Evolutionary conservation across 2,888 invertebrate genomes (phyloP), one percentile per base, ranked within the genome.

Genomic region (Lepeophtheirus nordmannii): DNA sequence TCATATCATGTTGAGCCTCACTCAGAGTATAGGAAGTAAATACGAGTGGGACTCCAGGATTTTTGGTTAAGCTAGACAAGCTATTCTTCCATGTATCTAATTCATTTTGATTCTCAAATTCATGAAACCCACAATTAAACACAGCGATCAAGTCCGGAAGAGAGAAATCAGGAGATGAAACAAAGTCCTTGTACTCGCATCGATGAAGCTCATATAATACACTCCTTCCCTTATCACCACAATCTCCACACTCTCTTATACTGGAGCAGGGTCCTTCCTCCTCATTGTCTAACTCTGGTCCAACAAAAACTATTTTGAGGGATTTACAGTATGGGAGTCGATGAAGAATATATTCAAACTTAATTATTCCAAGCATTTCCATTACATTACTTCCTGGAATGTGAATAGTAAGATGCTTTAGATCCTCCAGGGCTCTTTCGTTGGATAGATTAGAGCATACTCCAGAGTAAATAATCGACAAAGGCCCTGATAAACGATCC

Each of bases 301-400:
- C 60, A n/a, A 59, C 37, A n/a, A 59, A 59, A 38, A 59, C 37
- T 10, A 59, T 11, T 12, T 59, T 23, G 5, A 59, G 37, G 2
- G 17, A 17, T 23, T 23, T 12, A 17, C 22, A 30, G 2, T 59
- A 12, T 10, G 60, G 23, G 11, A 59, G 11, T 30, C 37, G 22
- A 30, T 59, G 60, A 30, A 59, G 22, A n/a, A 59, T 23, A 38
- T 59, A 64, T 53, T 64, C 64, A 53, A 53, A 64, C 56, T 56
- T 46, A n/a, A 64, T 64, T 17, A 64, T 39, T 9, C 64, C 64
- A 5, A 64, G 20, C 53, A 64, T 64, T 37, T 64, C 64, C 20
- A 41, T 22, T 7, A 64, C 22, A 37, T 56, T 64, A 14, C 23
- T 22, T 1, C 64, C 64, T 5, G 30, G 56, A 8, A 64, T 53